A percentile compares a stretch with the other conserved stretches of the same genome.
Conservation (phyloP, 2,113 vertebrate species). For the Spheniscus mendiculus region DNA sequence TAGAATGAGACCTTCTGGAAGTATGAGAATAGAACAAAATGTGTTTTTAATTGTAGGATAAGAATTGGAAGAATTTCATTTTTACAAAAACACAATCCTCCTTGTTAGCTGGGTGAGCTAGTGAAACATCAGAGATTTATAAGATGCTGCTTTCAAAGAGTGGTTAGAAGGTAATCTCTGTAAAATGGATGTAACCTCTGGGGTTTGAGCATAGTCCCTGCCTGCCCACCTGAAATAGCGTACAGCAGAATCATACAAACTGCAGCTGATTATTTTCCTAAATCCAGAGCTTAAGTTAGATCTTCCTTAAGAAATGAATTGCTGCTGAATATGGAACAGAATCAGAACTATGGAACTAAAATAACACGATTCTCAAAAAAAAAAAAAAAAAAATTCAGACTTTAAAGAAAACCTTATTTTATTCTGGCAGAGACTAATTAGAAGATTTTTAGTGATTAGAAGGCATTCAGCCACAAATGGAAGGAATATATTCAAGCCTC, state of each 20-base stretch:
- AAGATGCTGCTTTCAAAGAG: not conserved
- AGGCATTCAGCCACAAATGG: not conserved
- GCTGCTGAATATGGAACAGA: constrained; percentile 3
- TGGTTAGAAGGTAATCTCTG: not conserved
- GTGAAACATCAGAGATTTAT: not conserved
- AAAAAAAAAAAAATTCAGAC: not conserved
- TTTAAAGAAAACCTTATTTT: constrained; percentile 8
- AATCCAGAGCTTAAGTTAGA: not conserved
- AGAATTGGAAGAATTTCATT: not conserved
- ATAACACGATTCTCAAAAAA: not conserved
- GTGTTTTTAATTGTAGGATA: not conserved
- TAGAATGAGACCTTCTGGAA: not conserved
- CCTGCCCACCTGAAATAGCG: not conserved
- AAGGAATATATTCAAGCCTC: not conserved
- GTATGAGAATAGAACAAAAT: not conserved
- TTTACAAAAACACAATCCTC: not conserved
- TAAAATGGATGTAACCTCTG: not conserved
- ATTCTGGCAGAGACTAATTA: not conserved
- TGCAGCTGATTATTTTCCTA: not conserved
- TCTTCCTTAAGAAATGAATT: constrained; percentile 17
- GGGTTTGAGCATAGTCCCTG: not conserved
- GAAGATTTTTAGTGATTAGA: not conserved
- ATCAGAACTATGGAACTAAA: constrained; percentile 2
- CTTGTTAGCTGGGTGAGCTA: not conserved
- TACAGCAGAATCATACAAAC: not conserved